Evolutionary conservation across 2,113 vertebrate genomes (phyloP).

Genomic region (Sylvilagus bachmani): DNA sequence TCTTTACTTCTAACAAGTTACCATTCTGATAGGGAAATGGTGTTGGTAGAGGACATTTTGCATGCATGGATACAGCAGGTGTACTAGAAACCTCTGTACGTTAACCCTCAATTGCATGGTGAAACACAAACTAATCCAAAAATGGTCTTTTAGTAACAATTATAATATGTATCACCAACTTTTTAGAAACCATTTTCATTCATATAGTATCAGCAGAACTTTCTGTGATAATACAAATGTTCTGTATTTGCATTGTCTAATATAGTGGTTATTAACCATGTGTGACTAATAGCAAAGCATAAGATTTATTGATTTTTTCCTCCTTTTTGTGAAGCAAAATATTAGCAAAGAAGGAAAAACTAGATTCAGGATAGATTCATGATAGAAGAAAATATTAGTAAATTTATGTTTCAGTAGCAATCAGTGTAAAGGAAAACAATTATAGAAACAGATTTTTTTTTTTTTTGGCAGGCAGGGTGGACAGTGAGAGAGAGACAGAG

Average conservation of each 20-base stretch:
- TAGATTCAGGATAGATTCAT: not conserved
- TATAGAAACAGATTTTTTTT: constrained; percentile 24
- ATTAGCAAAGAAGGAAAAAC: constrained; percentile 7
- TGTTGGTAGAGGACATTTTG: not conserved
- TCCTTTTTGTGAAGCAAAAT: not conserved
- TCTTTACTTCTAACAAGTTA: not conserved
- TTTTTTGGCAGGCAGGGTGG: too few relatives aligned
- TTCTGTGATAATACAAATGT: not conserved
- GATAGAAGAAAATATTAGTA: not conserved
- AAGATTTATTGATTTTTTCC: not conserved
- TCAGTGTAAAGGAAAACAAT: not conserved
- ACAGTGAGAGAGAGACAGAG: too few relatives aligned
- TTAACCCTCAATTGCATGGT: not conserved
- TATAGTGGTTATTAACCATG: not conserved
- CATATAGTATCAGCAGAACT: not conserved
- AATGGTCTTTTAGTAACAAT: not conserved
- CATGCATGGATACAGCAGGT: not conserved
- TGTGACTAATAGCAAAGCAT: not conserved
- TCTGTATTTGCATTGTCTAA: not conserved
- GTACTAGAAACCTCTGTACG: not conserved
- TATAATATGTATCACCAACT: not conserved
- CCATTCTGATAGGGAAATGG: not conserved
- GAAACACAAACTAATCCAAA: not conserved
- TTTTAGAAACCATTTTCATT: not conserved
- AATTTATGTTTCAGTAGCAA: not conserved